Evolutionary conservation across 2,888 invertebrate species (phyloP).

Genomic region (Suillia variegata): DNA sequence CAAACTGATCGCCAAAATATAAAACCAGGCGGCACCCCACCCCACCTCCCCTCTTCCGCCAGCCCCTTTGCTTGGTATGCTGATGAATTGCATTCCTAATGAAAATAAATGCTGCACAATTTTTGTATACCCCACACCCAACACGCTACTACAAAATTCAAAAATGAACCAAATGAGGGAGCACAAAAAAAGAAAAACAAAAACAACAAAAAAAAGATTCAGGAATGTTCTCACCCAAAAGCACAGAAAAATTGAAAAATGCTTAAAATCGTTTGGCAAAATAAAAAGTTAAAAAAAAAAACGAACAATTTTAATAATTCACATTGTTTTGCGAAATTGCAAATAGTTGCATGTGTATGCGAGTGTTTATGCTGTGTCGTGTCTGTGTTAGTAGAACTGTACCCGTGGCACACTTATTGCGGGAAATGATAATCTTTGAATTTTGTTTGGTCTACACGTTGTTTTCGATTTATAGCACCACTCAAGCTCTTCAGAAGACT

Average conservation of each 20-base stretch:
- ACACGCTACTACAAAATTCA: neutral
- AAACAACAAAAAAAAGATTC: neutral
- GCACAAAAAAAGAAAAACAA: neutral
- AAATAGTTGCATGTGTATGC: neutral
- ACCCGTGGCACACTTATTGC: too few species aligned
- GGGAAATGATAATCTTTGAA: too few species aligned
- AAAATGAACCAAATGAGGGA: neutral
- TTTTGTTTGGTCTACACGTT: too few species aligned
- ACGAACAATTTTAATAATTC: constrained; percentile 1
- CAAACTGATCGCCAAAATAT: too few species aligned
- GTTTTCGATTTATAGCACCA: too few species aligned
- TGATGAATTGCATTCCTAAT: constrained; percentile 6
- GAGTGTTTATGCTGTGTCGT: neutral
- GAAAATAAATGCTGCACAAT: constrained; percentile 3
- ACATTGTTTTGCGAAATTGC: neutral
- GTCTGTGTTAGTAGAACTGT: too few species aligned
- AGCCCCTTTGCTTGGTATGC: neutral
- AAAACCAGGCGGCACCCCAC: neutral
- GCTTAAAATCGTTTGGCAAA: neutral
- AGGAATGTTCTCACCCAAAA: neutral
- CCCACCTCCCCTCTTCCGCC: neutral
- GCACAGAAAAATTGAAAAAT: neutral
- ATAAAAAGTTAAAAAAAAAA: too few species aligned
- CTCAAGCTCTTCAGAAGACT: too few species aligned
- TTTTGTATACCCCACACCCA: neutral